Base-by-base conservation (phyloP, 2,797 vertebrate genomes). In the Nothura maculosa region DNA sequence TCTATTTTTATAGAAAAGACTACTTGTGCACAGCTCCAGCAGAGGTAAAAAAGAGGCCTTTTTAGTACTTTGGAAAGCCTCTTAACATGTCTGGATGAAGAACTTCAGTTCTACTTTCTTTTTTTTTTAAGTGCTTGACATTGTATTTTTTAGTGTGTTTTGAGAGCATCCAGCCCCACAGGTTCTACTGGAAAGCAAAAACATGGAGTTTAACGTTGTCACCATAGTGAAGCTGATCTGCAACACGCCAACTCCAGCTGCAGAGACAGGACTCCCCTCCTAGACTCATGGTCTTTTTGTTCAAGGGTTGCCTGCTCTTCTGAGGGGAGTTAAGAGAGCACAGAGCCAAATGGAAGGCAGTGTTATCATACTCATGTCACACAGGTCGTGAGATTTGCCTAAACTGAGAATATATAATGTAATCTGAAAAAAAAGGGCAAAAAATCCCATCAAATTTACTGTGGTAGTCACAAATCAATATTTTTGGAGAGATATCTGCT, bases 371-470 rank as follows among this genome's bases (percentile, higher is more conserved):
- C 28, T 38, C 61, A 6, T 38, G 82, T 25, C 6, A 1, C 68
- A 34, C 2, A 38, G 17, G 12, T 19, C 12, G 4, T 8, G 50
- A 83, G 62, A 55, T 18, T 78, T 55, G 17, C 6, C 61, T 72
- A 76, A 89, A 68, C 25, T 54, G 25, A 58, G 27, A 87, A 12
- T 45, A 18, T 17, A 18, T 30, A 78, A 58, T 19, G 48, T 43
- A 16, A 61, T 27, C 48, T 1, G 0, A 81, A 52, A 45, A 38
- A 84, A 70, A 83, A 81, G 48, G 24, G n/a, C 27, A 88, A 81
- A 85, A 57, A 28, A 10, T 80, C 78, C 38, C 62, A 38, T 68
- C 72, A 85, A 69, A 73, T 92, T 50, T 74, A 58, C 66, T 61
- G 20, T 43, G 40, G 38, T 90, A 25, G 16, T 82, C 85, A 61